Evolutionary conservation across 2,797 vertebrate species (phyloP), one percentile per base, ranked within the genome.

Genomic region (Platalea minor): DNA sequence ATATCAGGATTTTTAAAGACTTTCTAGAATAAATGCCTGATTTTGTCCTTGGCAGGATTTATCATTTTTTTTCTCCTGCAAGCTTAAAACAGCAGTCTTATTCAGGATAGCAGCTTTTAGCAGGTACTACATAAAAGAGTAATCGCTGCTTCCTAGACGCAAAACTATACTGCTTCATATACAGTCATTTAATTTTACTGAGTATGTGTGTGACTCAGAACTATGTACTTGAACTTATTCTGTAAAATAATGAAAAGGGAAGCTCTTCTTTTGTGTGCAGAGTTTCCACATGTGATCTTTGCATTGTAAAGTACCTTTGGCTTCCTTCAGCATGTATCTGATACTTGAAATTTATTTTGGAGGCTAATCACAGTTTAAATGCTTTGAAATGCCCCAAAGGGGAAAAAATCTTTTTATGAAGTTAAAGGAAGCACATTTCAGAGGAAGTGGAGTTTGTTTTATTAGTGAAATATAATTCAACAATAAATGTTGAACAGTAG

Each of bases 381-480:
- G 41, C 41, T 93, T 95, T 87, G 63, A 93, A 87, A 75, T 48
- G 35, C 45, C 73, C 83, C 24, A 69, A 46, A 70, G 51, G 39
- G 10, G 13, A 46, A 57, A 95, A 46, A 20, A 24, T 46, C 24
- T 46, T 93, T 85, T 95, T 56, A 74, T 33, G 39, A 95, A 93
- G 80, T 89, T 43, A 51, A 93, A 90, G 77, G 82, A 94, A 93
- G 17, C 13, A 67, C 94, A 74, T 60, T 95, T n/a, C n/a, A 95
- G 50, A 84, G 63, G 78, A 95, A 93, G 46, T 41, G 19, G 41
- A 92, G 80, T 92, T 65, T 65, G 13, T 93, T 91, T 95, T 93
- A 89, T 95, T 96, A 95, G 85, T 94, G 91, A 95, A 91, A 50
- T 85, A 63, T 61, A 81, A 76, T 91, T 93, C 53, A 48, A 85